Evolutionary conservation across 2,797 vertebrate species (phyloP), one percentile per base, ranked within the genome.

Genomic region (Poeciliopsis turneri): DNA sequence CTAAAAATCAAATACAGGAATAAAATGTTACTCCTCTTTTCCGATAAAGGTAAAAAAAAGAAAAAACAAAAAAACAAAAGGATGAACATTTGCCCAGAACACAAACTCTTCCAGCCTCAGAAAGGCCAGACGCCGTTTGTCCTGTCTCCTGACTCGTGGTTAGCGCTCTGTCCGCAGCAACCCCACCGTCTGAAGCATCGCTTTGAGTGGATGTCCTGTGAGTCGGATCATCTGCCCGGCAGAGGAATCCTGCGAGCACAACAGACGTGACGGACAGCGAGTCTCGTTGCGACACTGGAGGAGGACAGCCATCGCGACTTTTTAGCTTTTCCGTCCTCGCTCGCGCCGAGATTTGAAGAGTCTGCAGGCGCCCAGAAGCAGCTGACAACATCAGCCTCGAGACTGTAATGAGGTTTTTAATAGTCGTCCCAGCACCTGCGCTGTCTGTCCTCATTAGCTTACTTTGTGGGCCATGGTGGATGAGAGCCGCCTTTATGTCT

Each of bases 401-500:
- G 74, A 76, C 28, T 20, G 45, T 77, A 71, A 76, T 13, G 0
- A 78, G 77, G 68, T 74, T 72, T 69, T 83, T 77, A 78, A 74
- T 57, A 76, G 78, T 64, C 45, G n/a, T 72, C 77, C 77, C 55
- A 0, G 70, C 33, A 70, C 71, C 85, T 81, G 74, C 41, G 75
- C 74, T 23, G 74, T 83, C 82, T 77, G 86, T 73, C 86, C 87
- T 92, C 79, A 87, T 88, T 92, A 90, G 74, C 72, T 66, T 25
- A 49, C 30, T 78, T 88, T 89, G 77, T 59, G 76, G 84, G 86
- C 66, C 77, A 84, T 77, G 71, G 36, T 57, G 64, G 78, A 74
- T 73, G 83, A 64, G 71, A 68, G 66, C 70, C 23, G 18, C 82
- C 80, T 79, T 78, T 53, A 66, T 73, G 82, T 73, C 70, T 12